A percentile compares a stretch with the other conserved stretches of the same genome.
Evolutionary conservation across 2,113 vertebrate species (phyloP).

Genomic region (Plectropomus leopardus): DNA sequence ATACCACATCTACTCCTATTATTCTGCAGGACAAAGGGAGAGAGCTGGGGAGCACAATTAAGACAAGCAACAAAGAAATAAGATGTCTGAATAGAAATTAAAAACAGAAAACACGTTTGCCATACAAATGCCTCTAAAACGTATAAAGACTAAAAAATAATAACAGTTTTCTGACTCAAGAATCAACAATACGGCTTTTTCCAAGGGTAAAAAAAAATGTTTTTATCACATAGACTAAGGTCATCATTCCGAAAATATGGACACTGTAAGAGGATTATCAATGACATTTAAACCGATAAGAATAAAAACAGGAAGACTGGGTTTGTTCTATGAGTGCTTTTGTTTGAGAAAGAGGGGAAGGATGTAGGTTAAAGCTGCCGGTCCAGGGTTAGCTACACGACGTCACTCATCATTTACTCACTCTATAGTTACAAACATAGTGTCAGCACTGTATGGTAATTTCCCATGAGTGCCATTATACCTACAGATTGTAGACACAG

Average conservation of each 20-base stretch:
- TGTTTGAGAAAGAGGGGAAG: slow-evolving; percentile 39
- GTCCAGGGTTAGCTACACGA: slow-evolving; percentile 45
- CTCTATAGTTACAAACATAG: slow-evolving; percentile 37
- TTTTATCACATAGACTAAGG: background rate
- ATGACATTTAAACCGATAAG: slow-evolving; percentile 3
- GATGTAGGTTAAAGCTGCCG: slow-evolving; percentile 57
- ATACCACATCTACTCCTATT: slow-evolving; percentile 61
- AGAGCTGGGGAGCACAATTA: slow-evolving; percentile 29
- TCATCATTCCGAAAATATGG: background rate
- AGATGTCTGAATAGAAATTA: slow-evolving; percentile 20
- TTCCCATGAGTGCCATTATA: slow-evolving; percentile 59
- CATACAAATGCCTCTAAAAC: background rate
- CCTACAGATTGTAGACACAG: slow-evolving; percentile 33
- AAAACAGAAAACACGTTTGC: slow-evolving; percentile 21
- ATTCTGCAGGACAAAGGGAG: slow-evolving; percentile 61
- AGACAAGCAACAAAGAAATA: slow-evolving; percentile 31
- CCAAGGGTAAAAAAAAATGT: background rate
- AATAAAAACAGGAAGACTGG: background rate
- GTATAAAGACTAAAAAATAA: no score
- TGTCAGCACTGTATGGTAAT: slow-evolving; percentile 43
- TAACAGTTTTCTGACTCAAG: background rate
- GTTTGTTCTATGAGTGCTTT: slow-evolving; percentile 25
- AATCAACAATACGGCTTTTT: background rate
- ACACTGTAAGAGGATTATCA: slow-evolving; percentile 7
- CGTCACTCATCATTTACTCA: slow-evolving; percentile 39